Base-by-base conservation (phyloP, 1,140 invertebrate species). In the Bilobella aurantiaca region DNA sequence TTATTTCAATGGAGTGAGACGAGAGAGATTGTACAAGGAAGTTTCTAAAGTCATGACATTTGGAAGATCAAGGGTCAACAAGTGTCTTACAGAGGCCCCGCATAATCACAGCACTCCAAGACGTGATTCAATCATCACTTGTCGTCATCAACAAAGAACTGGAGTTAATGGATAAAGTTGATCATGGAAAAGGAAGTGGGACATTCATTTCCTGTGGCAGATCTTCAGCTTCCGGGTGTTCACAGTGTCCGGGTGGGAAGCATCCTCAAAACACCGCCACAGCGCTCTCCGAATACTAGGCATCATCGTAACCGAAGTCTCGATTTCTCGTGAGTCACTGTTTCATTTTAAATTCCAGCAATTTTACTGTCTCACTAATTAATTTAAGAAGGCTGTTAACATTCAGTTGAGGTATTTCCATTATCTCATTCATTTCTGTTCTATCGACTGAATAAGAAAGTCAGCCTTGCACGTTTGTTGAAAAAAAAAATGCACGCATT, bases 271-370 rank as follows among this genome's bases (percentile, higher is more conserved):
- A 34, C 31, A 8, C 16, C 58, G 1, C 46, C 63, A 77, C 79
- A 14, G 79, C 79, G 28, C 27, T 79, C 77, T 37, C 81, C 80
- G 69, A 73, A 83, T 63, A 86, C 84, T 3, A 81, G 87, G 67
- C 90, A 92, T 75, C 90, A 92, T 76, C 83, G 90, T 68, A 93
- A 93, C 79, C 84, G 90, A 61, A 91, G 89, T 74, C 78, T 93
- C 74, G 90, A 93, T 76, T 92, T 89, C 58, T 90, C 89, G 25
- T 79, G 23, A 53, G 49, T 53, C 49, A 12, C 21, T 23, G 37
- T 42, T n/a, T n/a, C n/a, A n/a, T n/a, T n/a, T n/a, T n/a, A n/a
- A n/a, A n/a, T n/a, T n/a, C n/a, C n/a, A n/a, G n/a, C n/a, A n/a
- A n/a, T n/a, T n/a, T n/a, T n/a, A n/a, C n/a, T n/a, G n/a, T n/a